Conservation (phyloP, 2,113 vertebrate genomes). For the Sylvilagus bachmani region DNA sequence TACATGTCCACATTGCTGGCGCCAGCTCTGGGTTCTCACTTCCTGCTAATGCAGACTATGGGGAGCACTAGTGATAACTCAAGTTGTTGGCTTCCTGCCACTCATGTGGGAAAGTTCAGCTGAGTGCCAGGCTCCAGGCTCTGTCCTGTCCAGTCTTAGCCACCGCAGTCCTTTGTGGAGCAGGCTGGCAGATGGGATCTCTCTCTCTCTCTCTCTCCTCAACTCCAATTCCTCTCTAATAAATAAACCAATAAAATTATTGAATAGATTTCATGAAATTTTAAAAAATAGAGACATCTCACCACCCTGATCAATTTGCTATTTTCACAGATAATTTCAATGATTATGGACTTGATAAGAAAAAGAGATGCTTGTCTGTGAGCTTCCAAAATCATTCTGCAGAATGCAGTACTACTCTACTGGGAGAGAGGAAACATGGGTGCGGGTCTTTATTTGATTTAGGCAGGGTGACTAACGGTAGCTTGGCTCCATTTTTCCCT, state of each 20-base stretch:
- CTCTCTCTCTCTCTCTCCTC: too few species aligned
- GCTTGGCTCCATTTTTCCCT: neutral
- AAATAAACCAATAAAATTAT: neutral
- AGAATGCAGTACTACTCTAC: rapidly evolving
- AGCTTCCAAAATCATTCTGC: neutral
- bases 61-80: too few species aligned
- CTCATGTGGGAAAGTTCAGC: too few species aligned
- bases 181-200: too few species aligned
- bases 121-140: too few species aligned
- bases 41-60: too few species aligned
- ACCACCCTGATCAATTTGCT: neutral
- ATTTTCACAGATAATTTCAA: neutral
- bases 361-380: neutral
- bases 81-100: too few species aligned
- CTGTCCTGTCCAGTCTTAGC: too few species aligned
- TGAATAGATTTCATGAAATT: neutral
- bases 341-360: neutral
- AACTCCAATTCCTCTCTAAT: too few species aligned
- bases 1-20: too few species aligned
- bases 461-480: neutral
- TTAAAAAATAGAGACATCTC: neutral
- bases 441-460: neutral
- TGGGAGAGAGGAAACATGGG: neutral
- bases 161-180: too few species aligned
- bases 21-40: too few species aligned